Evolutionary conservation across 2,113 vertebrate species (phyloP), one percentile per base, ranked within the genome.

Genomic region (Otocyon megalotis): DNA sequence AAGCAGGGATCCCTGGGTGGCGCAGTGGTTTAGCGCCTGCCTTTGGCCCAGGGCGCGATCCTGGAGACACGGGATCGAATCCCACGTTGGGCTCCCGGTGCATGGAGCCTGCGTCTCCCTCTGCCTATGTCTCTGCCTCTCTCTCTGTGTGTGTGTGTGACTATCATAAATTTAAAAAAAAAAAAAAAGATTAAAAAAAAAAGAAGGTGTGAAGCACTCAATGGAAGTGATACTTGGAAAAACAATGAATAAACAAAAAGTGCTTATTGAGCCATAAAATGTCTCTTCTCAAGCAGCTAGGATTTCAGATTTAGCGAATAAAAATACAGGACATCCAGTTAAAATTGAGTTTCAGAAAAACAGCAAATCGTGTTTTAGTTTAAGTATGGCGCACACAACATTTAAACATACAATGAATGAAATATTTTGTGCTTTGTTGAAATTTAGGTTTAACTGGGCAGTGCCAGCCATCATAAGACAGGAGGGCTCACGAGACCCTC

Each of bases 401-500:
- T 24, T 53, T 53, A 60, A 35, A 13, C 19, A n/a, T 10, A 37
- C 17, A 32, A 32, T 26, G 22, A n/a, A n/a, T 22, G 32, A 50
- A n/a, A 22, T 24, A 20, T 22, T 16, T 16, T 76, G 32, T 9
- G 50, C 5, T 56, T 84, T 63, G n/a, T 50, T 20, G 30, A 84
- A 76, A 88, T 56, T 63, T 28, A 37, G 2, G 32, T 63, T 19
- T 69, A 54, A 62, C 30, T 37, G 24, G 16, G 22, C 4, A 10
- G 1, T 0, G 2, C 11, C 65, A 4, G 1, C 11, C 65, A 4
- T 14, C 4, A 4, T 6, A 48, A 32, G 54, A 2, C 24, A 53
- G 7, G 19, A 22, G 72, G 26, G 62, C 6, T 56, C 30, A 14
- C 0, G 20, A 14, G 22, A 19, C 30, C 53, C 15, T 71, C 54